Base-by-base conservation (phyloP, 2,797 vertebrate species). In the Sebastes steindachneri region DNA sequence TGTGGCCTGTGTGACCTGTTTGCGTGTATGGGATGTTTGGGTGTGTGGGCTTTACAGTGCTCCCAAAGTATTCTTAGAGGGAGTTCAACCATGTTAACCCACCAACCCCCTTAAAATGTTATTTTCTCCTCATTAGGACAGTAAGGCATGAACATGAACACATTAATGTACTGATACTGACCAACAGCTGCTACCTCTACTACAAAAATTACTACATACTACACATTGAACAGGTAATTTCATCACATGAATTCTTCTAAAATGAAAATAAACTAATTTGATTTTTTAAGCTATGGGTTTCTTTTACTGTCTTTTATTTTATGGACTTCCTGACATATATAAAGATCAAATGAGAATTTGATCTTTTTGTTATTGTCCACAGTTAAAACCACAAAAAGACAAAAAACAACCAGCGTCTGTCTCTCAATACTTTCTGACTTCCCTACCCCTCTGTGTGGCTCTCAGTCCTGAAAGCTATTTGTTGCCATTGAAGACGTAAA, bases 1-100 rank as follows among this genome's bases (percentile, higher is more conserved):
- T 90, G 86, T 91, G 82, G 86, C 73, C 87, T 54, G 48, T 21
- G 68, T 85, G 86, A 78, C 77, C 60, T 80, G 84, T 79, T 73
- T 57, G 62, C 41, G 26, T 79, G 53, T 45, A 4, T 62, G 75
- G 65, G 65, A 35, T 58, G 57, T 82, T 82, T 74, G 57, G 57
- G 82, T 82, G 71, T 86, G 68, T 83, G 68, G 55, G 51, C 65
- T 70, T 72, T 37, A 64, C 60, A 58, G 25, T 31, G 14, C 28
- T 11, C 48, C 17, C 33, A 12, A 15, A 10, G 64, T 82, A 81
- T 77, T 88, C 68, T 80, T 15, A 63, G 35, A 71, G 72, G 58
- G 62, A 84, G 72, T 65, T 90, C 23, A 71, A 77, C 68, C 79
- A 62, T 81, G 70, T 63, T 62, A 35, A 82, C 66, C 62, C 51